Base-by-base conservation (phyloP, 2,888 invertebrate species). In the Hemicrepidius hirtus region DNA sequence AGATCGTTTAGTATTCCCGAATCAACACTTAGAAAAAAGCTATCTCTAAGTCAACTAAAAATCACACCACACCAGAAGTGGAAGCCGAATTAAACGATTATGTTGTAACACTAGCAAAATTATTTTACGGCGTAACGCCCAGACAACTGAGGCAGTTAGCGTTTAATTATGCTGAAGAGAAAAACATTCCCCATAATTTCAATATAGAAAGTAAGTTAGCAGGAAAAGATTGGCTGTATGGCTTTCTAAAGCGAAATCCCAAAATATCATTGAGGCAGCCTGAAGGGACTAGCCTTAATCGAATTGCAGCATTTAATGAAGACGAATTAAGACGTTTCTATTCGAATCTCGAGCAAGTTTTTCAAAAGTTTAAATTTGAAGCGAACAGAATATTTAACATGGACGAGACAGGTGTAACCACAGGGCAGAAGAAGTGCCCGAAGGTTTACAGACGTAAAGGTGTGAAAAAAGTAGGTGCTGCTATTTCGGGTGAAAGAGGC, bases 171-270 rank as follows among this genome's bases (percentile, higher is more conserved):
- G 75, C 73, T 37, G 57, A 73, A 57, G 18, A 71, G 41, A 64
- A 80, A 12, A 73, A 76, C 18, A 76, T 82, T n/a, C 65, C 71
- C 21, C 76, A 81, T 53, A 76, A 76, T 63, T 82, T 82, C 57
- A 80, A 79, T 62, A 62, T 44, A 16, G 74, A 76, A 4, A 76
- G 73, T 16, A 67, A 63, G 71, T 67, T 76, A 20, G 81, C 81
- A n/a, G 80, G 81, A 4, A 78, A 78, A 55, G 80, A 79, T 55
- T 82, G 80, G 82, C 46, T 81, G 16, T 63, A 79, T 1, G 77
- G 78, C 35, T 82, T 81, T 67, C 41, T 80, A 18, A 75, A 76
- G 66, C 74, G 80, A 70, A 76, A 79, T 77, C 70, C 65, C 16
- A 35, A 71, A 40, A 53, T 71, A 60, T 53, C 16, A 53, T 24